Base-by-base conservation (phyloP, 2,888 invertebrate genomes). In the Drosophila austrosaltans region DNA sequence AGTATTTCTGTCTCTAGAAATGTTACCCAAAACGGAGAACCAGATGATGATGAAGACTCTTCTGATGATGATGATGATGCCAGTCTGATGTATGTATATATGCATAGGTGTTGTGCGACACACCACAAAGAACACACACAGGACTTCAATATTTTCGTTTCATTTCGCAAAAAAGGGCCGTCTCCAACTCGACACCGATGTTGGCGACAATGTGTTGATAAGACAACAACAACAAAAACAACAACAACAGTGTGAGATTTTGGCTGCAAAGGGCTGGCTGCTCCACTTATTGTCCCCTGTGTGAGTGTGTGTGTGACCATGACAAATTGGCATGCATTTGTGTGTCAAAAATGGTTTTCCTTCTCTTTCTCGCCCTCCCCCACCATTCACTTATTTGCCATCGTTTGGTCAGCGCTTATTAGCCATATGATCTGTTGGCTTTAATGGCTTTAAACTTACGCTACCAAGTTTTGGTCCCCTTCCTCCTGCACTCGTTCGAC, bases 121-220 rank as follows among this genome's bases (percentile, higher is more conserved):
- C 63, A 67, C 73, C 73, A 72, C 81, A 77, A 77, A 76, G 81
- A 79, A 77, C 84, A 36, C 36, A 36, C 36, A 87, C 16, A 16
- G 16, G 16, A 58, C 78, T 75, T 77, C 89, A 86, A 86, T 89
- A 86, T 86, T 86, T 87, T 87, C 80, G 78, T 86, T 86, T 87
- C 89, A 86, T 86, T 81, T 77, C 81, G 69, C 67, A 72, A 8
- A 36, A 36, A 36, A 1, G 72, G 69, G 8, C 10, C 22, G 20
- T 20, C 53, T 28, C 16, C 32, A 12, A 16, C 20, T 32, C 28
- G 28, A 22, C 16, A 22, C 72, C 57, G 66, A 62, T 73, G 64
- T 64, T 56, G 63, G 59, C 66, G 67, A 75, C 78, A 82, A 78
- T 87, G 85, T 78, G 85, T 81, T 83, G 87, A 85, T 88, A 88